phyloP scores from a whole-genome alignment of 2,113 vertebrate genomes.

The Mormoops blainvillei region DNA sequence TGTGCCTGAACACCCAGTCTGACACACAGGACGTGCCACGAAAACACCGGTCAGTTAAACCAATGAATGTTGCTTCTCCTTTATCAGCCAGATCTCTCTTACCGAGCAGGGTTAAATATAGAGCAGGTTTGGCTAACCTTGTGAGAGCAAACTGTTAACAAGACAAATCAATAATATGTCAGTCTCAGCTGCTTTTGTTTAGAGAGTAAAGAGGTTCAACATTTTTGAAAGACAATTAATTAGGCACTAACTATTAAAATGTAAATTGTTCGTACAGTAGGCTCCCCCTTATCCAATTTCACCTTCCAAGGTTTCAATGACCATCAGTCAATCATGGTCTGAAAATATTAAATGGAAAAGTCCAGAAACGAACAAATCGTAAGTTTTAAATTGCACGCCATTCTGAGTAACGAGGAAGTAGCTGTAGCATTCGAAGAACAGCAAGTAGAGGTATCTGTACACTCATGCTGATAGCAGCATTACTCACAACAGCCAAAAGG shows the following conservation, averaged over 20 bases:
- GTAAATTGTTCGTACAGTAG: neutral
- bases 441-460: neutral
- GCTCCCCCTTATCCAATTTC: neutral
- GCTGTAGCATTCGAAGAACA: neutral
- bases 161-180: constrained; percentile 21
- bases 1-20: neutral
- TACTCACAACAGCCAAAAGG: too few species aligned
- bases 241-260: neutral
- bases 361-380: neutral
- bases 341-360: neutral
- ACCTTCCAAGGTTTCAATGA: neutral
- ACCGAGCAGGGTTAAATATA: neutral
- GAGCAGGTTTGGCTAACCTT: neutral
- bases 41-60: neutral
- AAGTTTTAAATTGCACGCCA: neutral
- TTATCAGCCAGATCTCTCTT: neutral
- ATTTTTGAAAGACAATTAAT: constrained; percentile 42
- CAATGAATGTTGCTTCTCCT: neutral
- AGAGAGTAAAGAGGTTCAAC: neutral
- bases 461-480: too few species aligned
- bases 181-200: neutral
- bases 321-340: neutral
- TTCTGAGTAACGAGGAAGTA: neutral
- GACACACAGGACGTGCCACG: neutral
- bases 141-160: neutral